Conservation (phyloP, 2,797 vertebrate genomes). For the Smutsia temminckii region DNA sequence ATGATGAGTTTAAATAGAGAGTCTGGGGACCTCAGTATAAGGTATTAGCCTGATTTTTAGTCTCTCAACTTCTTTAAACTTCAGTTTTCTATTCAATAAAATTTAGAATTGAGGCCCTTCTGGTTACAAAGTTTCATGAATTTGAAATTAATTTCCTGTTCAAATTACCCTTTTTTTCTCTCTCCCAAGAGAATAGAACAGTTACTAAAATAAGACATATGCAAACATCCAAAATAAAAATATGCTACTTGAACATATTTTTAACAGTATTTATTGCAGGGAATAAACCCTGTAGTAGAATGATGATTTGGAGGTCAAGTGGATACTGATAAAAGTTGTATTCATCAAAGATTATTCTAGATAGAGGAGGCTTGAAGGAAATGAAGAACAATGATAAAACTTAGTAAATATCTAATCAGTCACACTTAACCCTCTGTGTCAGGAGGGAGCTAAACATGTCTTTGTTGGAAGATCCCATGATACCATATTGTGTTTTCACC, state of each 20-base stretch:
- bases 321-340: not conserved
- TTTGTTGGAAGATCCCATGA: constrained; percentile 48
- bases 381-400: not conserved
- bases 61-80: not conserved
- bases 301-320: not conserved
- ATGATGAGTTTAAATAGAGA: not conserved
- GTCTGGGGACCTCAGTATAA: not conserved
- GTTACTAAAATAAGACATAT: not conserved
- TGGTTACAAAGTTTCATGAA: not conserved
- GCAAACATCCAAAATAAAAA: not conserved
- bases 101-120: not conserved
- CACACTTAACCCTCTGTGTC: not conserved
- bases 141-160: constrained; percentile 24
- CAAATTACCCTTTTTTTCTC: constrained; percentile 1
- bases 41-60: not conserved
- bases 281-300: not conserved
- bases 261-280: not conserved
- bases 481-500: not conserved
- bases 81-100: not conserved
- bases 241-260: not conserved
- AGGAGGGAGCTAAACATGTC: not conserved
- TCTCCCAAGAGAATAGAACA: not conserved
- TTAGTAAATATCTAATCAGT: not conserved
- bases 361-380: not conserved
- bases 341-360: not conserved